Percentiles rank a stretch among this genome's conserved stretches.
These are phyloP conservation scores for Lipotes vexillifer DNA, from an alignment of 2,113 vertebrate genomes.

Conservation along the genomic window DNA sequence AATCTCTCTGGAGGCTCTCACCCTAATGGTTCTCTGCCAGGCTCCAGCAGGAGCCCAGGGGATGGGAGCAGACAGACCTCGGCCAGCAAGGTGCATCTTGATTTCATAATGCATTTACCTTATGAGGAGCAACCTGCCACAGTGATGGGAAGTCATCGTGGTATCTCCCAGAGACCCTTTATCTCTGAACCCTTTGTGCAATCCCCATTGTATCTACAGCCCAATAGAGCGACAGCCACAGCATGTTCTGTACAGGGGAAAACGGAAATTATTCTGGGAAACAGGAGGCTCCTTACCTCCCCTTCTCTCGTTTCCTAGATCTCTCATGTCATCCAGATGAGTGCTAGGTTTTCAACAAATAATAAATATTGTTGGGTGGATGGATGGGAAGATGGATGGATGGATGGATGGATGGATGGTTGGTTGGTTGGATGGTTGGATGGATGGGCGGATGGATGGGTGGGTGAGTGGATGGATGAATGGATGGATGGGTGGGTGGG, in stretches of 20 bases:
- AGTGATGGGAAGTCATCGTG: background rate
- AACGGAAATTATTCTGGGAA: background rate
- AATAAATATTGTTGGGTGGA: background rate
- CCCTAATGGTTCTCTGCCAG: background rate
- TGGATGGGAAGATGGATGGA: accelerated
- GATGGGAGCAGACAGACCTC: background rate
- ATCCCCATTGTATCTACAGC: background rate
- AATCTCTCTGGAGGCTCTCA: background rate
- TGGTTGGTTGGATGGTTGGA: no score
- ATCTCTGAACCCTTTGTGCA: background rate
- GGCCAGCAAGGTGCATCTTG: background rate
- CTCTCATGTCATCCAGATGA: background rate
- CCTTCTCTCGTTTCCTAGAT: background rate
- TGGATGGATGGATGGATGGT: background rate
- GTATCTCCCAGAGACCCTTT: background rate
- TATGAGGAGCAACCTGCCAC: background rate
- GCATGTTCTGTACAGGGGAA: background rate
- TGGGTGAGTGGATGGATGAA: accelerated
- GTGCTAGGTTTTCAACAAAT: background rate
- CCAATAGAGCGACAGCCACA: background rate
- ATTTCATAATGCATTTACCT: background rate
- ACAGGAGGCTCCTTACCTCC: background rate
- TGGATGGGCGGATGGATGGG: accelerated
- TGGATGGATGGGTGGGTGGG: background rate
- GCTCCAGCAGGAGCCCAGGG: background rate